A percentile compares a stretch with the other conserved stretches of the same genome.
Evolutionary conservation across 2,113 vertebrate species (phyloP).

Genomic region (Rhombomys opimus): DNA sequence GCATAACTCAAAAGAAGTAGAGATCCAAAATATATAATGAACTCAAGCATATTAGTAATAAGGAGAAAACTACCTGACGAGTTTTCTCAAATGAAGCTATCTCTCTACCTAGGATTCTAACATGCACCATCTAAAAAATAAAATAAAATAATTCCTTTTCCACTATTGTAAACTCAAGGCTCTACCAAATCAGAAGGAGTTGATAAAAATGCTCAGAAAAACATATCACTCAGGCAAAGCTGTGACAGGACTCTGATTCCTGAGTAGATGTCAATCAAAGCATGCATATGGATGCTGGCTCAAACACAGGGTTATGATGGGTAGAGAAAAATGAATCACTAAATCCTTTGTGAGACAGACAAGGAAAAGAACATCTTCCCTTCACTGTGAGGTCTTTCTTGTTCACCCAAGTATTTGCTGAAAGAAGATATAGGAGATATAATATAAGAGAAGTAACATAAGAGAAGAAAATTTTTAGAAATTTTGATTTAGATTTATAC

Average conservation of each 20-base stretch:
- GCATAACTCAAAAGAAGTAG: neutral
- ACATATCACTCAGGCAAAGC: neutral
- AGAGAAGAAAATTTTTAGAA: conserved; percentile 29
- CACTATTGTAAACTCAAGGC: neutral
- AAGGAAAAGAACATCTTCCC: neutral
- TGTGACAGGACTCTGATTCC: neutral
- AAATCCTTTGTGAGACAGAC: neutral
- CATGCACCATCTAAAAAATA: neutral
- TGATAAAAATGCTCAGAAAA: neutral
- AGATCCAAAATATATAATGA: neutral
- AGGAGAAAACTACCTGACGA: neutral
- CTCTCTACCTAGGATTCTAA: neutral
- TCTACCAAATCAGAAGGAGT: neutral
- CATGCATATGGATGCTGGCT: neutral
- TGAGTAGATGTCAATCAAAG: too few relatives aligned
- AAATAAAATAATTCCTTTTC: neutral
- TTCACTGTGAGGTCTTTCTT: neutral
- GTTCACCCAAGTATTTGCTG: neutral
- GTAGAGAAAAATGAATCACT: neutral
- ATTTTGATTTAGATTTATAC: neutral
- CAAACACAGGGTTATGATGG: neutral
- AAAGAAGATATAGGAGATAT: neutral
- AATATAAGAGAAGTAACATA: neutral
- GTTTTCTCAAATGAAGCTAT: neutral
- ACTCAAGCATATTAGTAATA: neutral